Evolutionary conservation across 2,797 vertebrate species (phyloP).

Genomic region (Acrocephalus scirpaceus): DNA sequence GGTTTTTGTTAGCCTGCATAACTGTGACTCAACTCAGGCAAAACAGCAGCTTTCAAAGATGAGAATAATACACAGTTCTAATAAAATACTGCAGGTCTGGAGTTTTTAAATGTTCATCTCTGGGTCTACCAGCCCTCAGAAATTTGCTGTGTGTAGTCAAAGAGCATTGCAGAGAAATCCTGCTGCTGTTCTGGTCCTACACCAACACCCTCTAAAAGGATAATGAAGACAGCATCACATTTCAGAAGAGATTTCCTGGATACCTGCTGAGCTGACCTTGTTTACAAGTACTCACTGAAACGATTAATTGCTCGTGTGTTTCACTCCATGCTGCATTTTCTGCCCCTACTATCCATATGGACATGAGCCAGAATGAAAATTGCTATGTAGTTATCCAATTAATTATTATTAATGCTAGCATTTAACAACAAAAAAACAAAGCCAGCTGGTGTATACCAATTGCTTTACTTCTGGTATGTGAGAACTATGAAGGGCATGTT

Average conservation of each 20-base stretch:
- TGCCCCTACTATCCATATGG: neutral
- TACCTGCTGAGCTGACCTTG: constrained; percentile 19
- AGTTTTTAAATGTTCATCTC: neutral
- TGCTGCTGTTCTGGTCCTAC: neutral
- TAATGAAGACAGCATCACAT: constrained; percentile 35
- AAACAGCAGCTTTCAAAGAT: neutral
- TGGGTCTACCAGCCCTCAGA: neutral
- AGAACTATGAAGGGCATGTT: neutral
- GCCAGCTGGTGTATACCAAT: neutral
- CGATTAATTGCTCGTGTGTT: neutral
- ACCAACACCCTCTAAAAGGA: neutral
- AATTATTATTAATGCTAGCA: constrained; percentile 17
- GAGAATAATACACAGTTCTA: neutral
- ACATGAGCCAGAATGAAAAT: constrained; percentile 16
- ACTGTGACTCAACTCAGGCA: neutral
- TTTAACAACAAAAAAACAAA: neutral
- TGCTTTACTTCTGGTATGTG: neutral
- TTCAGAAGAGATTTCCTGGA: constrained; percentile 7
- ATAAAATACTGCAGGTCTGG: neutral
- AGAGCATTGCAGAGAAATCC: neutral
- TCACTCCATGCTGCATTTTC: constrained; percentile 4
- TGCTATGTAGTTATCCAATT: constrained; percentile 4
- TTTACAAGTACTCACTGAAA: constrained; percentile 40
- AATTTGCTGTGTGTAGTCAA: neutral
- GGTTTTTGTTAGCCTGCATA: neutral